These are phyloP conservation scores for Antheraea yamamai DNA, from an alignment of 2,888 invertebrate species.

Conservation along the genomic window DNA sequence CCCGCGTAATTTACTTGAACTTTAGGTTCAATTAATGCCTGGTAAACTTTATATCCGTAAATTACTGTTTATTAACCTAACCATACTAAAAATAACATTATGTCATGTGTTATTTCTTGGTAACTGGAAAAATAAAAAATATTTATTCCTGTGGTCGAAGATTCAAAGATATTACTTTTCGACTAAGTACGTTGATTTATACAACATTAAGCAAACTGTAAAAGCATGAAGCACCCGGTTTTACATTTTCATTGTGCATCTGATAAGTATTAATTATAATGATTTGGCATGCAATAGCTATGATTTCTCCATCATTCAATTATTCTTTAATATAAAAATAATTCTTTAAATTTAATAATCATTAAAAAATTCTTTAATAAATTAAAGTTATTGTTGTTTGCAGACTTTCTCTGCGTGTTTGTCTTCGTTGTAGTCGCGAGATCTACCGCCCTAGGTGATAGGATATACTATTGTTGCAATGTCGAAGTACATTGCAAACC, in stretches of 20 bases:
- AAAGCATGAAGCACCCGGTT: not conserved
- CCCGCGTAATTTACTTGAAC: no score
- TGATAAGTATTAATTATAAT: not conserved
- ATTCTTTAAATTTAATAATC: no score
- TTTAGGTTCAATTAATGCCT: not conserved
- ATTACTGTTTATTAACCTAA: not conserved
- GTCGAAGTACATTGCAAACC: conserved; percentile 80
- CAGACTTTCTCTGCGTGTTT: conserved; percentile 7
- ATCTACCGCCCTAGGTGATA: conserved; percentile 62
- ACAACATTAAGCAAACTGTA: not conserved
- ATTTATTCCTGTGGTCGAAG: not conserved
- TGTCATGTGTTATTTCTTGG: not conserved
- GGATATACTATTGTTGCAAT: conserved; percentile 77
- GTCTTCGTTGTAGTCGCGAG: conserved; percentile 28
- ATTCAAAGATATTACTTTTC: not conserved
- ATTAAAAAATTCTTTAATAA: no score
- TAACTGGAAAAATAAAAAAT: not conserved
- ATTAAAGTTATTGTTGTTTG: not conserved
- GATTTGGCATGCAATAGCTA: not conserved
- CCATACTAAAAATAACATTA: not conserved
- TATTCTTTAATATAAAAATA: not conserved
- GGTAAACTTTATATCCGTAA: not conserved
- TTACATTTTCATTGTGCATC: not conserved
- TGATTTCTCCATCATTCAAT: not conserved
- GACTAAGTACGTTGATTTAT: not conserved